Base-by-base conservation (phyloP, 2,888 invertebrate species). In the Rhamnusium bicolor region DNA sequence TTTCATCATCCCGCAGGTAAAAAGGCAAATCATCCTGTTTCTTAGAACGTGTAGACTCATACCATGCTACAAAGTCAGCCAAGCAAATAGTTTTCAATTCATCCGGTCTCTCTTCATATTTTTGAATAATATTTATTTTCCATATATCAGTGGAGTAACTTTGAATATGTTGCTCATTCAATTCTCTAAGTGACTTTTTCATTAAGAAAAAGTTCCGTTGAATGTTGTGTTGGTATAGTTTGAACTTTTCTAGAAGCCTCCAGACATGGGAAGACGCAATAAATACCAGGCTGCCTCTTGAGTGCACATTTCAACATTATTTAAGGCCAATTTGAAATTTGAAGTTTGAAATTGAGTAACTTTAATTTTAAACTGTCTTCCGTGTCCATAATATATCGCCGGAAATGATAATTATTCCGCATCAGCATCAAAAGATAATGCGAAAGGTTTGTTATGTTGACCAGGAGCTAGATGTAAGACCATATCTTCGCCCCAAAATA, bases 271-370 rank as follows among this genome's bases (percentile, higher is more conserved):
- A 73, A 87, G 81, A 29, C 88, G 79, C 56, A 89, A 73, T 1
- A 89, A 73, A 83, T 84, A 89, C 88, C 88, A 89, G 67, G 88
- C 88, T 60, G 88, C 87, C 82, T 88, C 87, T 85, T 88, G 88
- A 73, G 81, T 81, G 2, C 84, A 74, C 79, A 88, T 85, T 74
- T 87, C 87, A 24, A 83, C 80, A 29, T 65, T 63, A 71, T 88
- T 86, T 0, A 88, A 74, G 46, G 87, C 54, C 49, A 86, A 65
- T 3, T 85, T 69, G 72, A 58, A 58, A 1, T 40, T 56, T 14
- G 68, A 58, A 46, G 32, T 54, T 46, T 21, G 46, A 58, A 19
- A 68, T 0, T 58, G 58, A 21, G 56, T 58, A 14, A 58, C 58
- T 27, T 16, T 29, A 29, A 58, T 5, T 0, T 0, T 18, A 18